Evolutionary conservation across 37 sponge, comb jelly and placozoan species (phyloP).

Genomic region (Aphrocallistes beatrix): DNA sequence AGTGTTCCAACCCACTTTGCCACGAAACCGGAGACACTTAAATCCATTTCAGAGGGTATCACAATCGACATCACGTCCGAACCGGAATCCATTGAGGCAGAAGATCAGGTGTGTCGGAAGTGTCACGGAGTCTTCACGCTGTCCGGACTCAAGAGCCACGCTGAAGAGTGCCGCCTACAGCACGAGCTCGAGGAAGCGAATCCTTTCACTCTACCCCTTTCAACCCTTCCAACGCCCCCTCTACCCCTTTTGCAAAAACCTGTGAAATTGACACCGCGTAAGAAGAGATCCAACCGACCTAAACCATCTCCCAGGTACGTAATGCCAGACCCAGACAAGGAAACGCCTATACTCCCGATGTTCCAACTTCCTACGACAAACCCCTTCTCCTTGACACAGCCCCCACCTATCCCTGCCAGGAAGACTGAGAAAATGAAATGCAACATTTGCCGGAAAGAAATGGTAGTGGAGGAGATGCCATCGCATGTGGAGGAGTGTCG

Average conservation of each 20-base stretch:
- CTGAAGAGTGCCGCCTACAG: neutral
- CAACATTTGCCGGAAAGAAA: conserved; percentile 21
- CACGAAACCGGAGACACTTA: no score
- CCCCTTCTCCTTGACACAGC: neutral
- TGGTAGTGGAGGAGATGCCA: conserved; percentile 25
- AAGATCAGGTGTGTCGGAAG: neutral
- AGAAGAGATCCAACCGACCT: no score
- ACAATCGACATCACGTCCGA: neutral
- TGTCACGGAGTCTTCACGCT: neutral
- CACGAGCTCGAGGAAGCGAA: no score
- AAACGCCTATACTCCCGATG: no score
- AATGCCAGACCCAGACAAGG: no score
- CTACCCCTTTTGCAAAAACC: no score
- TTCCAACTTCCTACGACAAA: neutral
- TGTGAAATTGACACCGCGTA: no score
- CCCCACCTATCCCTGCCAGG: neutral
- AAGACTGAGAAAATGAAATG: neutral
- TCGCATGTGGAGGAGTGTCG: conserved; percentile 23
- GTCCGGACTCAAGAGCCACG: neutral
- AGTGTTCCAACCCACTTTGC: no score
- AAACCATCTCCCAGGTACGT: no score
- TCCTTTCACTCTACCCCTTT: no score
- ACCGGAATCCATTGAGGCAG: neutral
- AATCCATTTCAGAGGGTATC: no score
- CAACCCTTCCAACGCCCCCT: no score